Conservation (phyloP, 2,113 vertebrate species). For the Sceloporus undulatus region DNA sequence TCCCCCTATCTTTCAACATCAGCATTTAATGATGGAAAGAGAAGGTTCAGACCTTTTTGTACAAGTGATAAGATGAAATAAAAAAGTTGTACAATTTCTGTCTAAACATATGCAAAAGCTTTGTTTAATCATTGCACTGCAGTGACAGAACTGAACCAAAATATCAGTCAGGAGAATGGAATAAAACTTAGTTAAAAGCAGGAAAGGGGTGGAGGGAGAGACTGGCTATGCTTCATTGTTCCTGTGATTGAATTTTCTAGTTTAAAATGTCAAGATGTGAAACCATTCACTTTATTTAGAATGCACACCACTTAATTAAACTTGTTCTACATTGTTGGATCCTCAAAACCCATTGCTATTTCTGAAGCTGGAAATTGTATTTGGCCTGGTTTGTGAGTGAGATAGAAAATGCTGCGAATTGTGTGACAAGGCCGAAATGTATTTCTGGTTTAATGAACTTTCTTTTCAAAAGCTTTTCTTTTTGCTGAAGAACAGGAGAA, state of each 20-base stretch:
- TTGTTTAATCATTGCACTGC: constrained; percentile 20
- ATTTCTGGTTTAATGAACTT: constrained; percentile 44
- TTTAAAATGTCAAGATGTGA: constrained; percentile 54
- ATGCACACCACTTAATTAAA: constrained; percentile 57
- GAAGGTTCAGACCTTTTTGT: constrained; percentile 5
- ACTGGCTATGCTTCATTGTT: constrained; percentile 53
- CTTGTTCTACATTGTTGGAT: constrained; percentile 40
- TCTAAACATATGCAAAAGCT: constrained; percentile 30
- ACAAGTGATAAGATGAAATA: constrained; percentile 36
- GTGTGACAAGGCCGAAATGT: constrained; percentile 27
- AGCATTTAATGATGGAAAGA: constrained; percentile 43
- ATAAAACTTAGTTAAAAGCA: constrained; percentile 37
- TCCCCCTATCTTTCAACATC: constrained; percentile 35
- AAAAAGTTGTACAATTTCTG: constrained; percentile 6
- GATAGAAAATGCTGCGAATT: constrained; percentile 41
- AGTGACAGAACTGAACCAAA: constrained; percentile 24
- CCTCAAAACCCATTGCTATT: constrained; percentile 8
- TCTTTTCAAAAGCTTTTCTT: not conserved
- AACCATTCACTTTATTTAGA: constrained; percentile 55
- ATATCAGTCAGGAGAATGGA: constrained; percentile 39
- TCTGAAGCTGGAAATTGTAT: constrained; percentile 38
- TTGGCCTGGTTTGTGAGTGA: constrained; percentile 39
- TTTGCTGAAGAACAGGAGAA: not conserved
- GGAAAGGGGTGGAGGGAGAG: not conserved
- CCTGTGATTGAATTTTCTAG: constrained; percentile 47